Percentiles rank a stretch among this genome's conserved stretches.
phyloP scores from a whole-genome alignment of 2,113 vertebrate species.

The Origma solitaria region DNA sequence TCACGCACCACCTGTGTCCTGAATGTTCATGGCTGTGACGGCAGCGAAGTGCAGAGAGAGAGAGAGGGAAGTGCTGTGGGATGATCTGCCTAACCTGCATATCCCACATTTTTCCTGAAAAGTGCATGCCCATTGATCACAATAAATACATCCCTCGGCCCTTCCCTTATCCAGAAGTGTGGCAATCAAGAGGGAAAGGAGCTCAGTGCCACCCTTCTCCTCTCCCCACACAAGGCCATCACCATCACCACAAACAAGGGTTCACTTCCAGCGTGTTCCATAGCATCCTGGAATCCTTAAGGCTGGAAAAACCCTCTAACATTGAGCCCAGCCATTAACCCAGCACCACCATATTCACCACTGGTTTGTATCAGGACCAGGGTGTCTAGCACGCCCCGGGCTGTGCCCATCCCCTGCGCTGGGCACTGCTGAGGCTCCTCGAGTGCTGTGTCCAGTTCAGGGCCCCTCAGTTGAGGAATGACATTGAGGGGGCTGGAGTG shows the following conservation, averaged over 20 bases:
- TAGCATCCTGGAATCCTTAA: not conserved
- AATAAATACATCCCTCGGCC: rapidly evolving
- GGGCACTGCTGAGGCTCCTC: not conserved
- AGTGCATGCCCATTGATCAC: rapidly evolving
- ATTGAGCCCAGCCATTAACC: not conserved
- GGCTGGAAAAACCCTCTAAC: not conserved
- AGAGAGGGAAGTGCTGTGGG: not conserved
- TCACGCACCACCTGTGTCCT: not conserved
- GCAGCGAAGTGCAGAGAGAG: not conserved
- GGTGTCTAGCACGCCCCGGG: not conserved
- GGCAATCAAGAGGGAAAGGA: not conserved
- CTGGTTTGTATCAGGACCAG: not conserved
- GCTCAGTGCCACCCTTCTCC: not conserved
- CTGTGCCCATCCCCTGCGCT: not conserved
- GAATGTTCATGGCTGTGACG: not conserved
- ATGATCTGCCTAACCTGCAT: rapidly evolving
- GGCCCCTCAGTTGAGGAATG: not conserved
- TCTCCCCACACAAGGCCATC: not conserved
- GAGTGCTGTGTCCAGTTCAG: not conserved
- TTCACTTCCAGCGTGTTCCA: not conserved
- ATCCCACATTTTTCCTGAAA: not conserved
- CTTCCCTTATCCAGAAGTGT: not conserved
- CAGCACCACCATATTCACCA: rapidly evolving
- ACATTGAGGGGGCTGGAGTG: not conserved
- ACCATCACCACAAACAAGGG: not conserved